These are phyloP conservation scores for Styela clava DNA, from an alignment of 23 tunicate species.

Conservation along the genomic window DNA sequence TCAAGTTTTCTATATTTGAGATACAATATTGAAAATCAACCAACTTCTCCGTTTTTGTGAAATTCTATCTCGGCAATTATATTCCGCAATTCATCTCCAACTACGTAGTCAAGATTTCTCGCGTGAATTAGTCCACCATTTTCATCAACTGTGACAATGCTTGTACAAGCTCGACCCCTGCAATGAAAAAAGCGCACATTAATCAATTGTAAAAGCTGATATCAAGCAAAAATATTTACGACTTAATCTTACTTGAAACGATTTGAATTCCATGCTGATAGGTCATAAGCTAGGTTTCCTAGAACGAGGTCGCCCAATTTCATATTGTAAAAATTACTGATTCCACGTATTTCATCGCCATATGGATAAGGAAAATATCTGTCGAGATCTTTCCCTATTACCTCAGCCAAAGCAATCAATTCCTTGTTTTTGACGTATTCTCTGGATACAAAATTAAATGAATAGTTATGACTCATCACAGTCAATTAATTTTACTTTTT, in stretches of 20 bases:
- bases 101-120: slow-evolving; percentile 73
- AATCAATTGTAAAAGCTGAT: too few species aligned
- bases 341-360: slow-evolving; percentile 79
- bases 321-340: slow-evolving; percentile 16
- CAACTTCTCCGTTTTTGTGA: slow-evolving; percentile 54
- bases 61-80: slow-evolving; percentile 68
- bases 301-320: slow-evolving; percentile 46
- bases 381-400: slow-evolving; percentile 19
- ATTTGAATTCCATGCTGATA: slow-evolving; percentile 57
- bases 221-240: not conserved
- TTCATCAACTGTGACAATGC: slow-evolving; percentile 70
- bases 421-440: slow-evolving; percentile 11
- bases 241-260: not conserved
- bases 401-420: not conserved
- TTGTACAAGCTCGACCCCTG: slow-evolving; percentile 42
- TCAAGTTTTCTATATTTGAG: too few species aligned
- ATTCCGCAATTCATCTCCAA: slow-evolving; percentile 28
- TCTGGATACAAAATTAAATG: not conserved
- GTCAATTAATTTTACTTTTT: too few species aligned
- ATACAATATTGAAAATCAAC: too few species aligned
- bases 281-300: slow-evolving; percentile 63
- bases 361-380: slow-evolving; percentile 55
- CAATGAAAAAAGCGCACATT: too few species aligned
- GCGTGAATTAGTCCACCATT: slow-evolving; percentile 68
- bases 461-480: too few species aligned